phyloP scores from a whole-genome alignment of 2,888 invertebrate genomes.

The Aphidius colemani region DNA sequence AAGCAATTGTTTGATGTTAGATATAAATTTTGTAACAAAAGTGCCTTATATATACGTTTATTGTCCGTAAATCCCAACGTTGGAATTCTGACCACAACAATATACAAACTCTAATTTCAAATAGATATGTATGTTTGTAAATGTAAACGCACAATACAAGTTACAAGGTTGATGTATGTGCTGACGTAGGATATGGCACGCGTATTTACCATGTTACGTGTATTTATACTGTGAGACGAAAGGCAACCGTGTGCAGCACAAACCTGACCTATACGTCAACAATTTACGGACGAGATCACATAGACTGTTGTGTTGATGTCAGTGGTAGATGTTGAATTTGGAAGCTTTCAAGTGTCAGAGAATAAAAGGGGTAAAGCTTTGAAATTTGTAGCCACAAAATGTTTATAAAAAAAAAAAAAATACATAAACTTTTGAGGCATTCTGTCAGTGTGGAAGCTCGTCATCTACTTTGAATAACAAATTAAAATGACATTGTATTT shows the following conservation, averaged over 20 bases:
- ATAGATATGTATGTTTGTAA: too few relatives aligned
- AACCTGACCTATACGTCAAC: constrained; percentile 1
- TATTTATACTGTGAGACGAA: constrained; percentile 13
- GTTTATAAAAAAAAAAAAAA: too few relatives aligned
- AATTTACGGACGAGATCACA: constrained; percentile 18
- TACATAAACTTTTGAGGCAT: neutral
- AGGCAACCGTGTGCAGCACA: neutral
- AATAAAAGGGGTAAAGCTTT: constrained; percentile 9
- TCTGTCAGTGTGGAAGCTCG: constrained; percentile 7
- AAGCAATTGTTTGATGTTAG: neutral
- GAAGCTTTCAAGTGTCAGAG: constrained; percentile 12
- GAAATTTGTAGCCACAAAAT: neutral
- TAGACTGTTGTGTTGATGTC: constrained; percentile 10
- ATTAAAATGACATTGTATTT: constrained; percentile 19
- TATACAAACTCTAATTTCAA: constrained; percentile 13
- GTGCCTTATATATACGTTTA: neutral
- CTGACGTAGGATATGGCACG: constrained; percentile 21
- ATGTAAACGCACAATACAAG: too few relatives aligned
- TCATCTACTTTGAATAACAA: constrained; percentile 21
- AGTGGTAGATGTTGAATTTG: constrained; percentile 13
- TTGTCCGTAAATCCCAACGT: constrained; percentile 19
- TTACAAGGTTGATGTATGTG: constrained; percentile 21
- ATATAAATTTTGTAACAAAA: too few relatives aligned
- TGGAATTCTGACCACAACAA: constrained; percentile 25
- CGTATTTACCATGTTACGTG: constrained; percentile 14